Evolutionary conservation across 2,113 vertebrate genomes (phyloP).

Genomic region (Sebastes fasciatus): DNA sequence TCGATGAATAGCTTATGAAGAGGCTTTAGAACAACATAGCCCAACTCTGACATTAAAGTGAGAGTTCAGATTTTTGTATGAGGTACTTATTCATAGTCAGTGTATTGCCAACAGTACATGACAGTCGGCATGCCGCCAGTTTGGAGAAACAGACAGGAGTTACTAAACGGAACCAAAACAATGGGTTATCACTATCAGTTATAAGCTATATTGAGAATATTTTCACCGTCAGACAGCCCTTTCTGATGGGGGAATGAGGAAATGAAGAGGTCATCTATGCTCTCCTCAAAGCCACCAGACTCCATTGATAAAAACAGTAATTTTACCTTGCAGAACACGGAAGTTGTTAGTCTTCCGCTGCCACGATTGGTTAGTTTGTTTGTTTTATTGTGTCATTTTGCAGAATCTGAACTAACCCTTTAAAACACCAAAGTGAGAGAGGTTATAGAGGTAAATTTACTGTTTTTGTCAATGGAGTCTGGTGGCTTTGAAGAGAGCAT

Average conservation of each 20-base stretch:
- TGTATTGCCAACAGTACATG: no score
- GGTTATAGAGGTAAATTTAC: background rate
- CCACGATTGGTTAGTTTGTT: background rate
- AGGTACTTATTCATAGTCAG: background rate
- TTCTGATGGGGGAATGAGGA: no score
- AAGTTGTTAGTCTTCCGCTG: no score
- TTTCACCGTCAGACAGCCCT: background rate
- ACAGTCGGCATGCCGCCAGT: no score
- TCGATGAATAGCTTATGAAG: slow-evolving; percentile 4
- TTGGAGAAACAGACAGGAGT: no score
- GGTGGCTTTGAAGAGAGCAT: background rate
- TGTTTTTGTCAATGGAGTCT: background rate
- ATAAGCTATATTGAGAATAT: background rate
- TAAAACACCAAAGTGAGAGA: background rate
- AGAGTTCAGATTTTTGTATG: background rate
- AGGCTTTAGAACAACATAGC: slow-evolving; percentile 24
- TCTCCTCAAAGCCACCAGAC: no score
- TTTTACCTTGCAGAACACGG: no score
- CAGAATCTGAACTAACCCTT: background rate
- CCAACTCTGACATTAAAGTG: slow-evolving; percentile 8
- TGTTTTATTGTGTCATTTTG: background rate
- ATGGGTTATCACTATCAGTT: background rate
- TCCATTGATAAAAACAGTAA: no score
- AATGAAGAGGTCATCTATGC: no score
- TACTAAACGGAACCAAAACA: no score